phyloP scores from a whole-genome alignment of 2,797 vertebrate species.

The Argyrosomus regius region DNA sequence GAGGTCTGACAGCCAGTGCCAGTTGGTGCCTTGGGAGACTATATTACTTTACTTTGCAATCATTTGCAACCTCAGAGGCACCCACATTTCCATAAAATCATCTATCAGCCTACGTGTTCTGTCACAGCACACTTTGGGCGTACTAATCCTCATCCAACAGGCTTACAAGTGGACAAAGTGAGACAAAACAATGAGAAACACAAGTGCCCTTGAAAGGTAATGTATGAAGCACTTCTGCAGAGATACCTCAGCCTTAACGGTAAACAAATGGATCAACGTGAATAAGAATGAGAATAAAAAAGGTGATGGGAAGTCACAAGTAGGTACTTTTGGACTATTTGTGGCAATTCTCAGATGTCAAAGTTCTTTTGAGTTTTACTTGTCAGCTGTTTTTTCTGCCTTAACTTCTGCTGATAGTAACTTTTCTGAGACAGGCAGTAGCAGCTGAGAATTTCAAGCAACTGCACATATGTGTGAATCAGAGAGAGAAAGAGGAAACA shows the following conservation, averaged over 20 bases:
- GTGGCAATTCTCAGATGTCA: slow-evolving; percentile 41
- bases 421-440: slow-evolving; percentile 31
- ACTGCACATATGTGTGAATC: slow-evolving; percentile 15
- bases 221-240: slow-evolving; percentile 2
- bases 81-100: slow-evolving; percentile 58
- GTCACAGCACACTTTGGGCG: slow-evolving; percentile 11
- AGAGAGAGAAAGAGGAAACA: neutral
- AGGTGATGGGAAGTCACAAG: slow-evolving; percentile 9
- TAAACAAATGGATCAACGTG: neutral
- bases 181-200: slow-evolving; percentile 24
- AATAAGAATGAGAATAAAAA: slow-evolving; percentile 14
- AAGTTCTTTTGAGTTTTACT: slow-evolving; percentile 25
- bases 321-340: neutral
- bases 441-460: slow-evolving; percentile 68
- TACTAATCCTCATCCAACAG: slow-evolving; percentile 32
- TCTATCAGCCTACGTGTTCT: slow-evolving; percentile 43
- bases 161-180: slow-evolving; percentile 30
- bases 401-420: slow-evolving; percentile 20
- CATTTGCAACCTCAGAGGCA: slow-evolving; percentile 33
- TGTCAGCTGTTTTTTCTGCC: slow-evolving; percentile 43
- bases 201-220: slow-evolving; percentile 21
- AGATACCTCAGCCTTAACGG: neutral
- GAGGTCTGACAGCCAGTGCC: slow-evolving; percentile 42
- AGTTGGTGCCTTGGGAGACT: slow-evolving; percentile 39
- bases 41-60: slow-evolving; percentile 44